Base-by-base conservation (phyloP, 2,113 vertebrate genomes). In the Ochotona princeps region DNA sequence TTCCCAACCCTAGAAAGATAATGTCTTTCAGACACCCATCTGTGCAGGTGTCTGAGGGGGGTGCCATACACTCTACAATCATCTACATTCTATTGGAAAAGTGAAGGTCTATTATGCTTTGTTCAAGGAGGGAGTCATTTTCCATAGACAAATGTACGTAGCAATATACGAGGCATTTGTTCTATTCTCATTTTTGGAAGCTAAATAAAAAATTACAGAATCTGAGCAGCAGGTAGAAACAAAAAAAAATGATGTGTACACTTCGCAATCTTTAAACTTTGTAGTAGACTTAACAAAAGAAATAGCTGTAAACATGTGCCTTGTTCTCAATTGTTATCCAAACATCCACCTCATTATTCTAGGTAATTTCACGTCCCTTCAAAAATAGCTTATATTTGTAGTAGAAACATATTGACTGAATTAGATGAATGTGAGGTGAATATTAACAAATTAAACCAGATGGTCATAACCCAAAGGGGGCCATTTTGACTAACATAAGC, bases 31-130 rank as follows among this genome's bases (percentile, higher is more conserved):
- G 61, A 82, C 51, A 92, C 88, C 95, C 17, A 94, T 44, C 26
- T 15, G n/a, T 82, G 60, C 18, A 89, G 44, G 89, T 78, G 11
- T 88, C 49, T 84, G 84, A 75, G 1, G 32, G 66, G 54, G 75
- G 81, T 66, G 49, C 51, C 84, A 35, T 90, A 93, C 94, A 89
- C 1, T 66, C 83, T 94, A 86, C 97, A 95, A 4, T n/a, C 57
- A 17, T 76, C 90, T n/a, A 30, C 83, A 30, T 70, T 85, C 21
- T 49, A 89, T 89, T 65, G 20, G 61, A 78, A 85, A 76, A 38
- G 32, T 9, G n/a, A 8, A 81, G 26, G 1, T 90, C 47, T 94
- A 47, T 78, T 82, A 70, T 67, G 94, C 80, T 70, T 25, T 92
- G 8, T 89, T 90, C 60, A 90, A 88, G 38, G 20, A 72, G 6